Conservation (phyloP, 2,888 invertebrate genomes). For the Protodeltote pygarga region DNA sequence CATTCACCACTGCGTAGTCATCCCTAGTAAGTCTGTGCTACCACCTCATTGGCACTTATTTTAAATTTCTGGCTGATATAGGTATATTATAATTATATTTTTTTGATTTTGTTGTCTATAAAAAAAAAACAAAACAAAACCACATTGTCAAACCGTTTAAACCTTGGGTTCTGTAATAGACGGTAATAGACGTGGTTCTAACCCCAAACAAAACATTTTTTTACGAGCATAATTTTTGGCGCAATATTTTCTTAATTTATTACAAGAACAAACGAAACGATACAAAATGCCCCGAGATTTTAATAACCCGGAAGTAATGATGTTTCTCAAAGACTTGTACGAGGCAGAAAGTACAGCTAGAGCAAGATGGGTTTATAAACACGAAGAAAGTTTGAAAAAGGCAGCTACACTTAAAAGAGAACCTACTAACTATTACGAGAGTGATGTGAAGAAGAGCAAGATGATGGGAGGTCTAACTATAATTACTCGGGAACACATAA, state of each 20-base stretch:
- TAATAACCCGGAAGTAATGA: slow-evolving; percentile 62
- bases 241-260: neutral
- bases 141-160: no score
- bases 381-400: slow-evolving; percentile 53
- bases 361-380: slow-evolving; percentile 61
- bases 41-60: no score
- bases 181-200: no score
- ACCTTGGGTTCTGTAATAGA: no score
- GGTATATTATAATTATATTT: no score
- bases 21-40: no score
- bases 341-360: slow-evolving; percentile 64
- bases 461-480: slow-evolving; percentile 62
- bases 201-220: no score
- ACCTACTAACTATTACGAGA: slow-evolving; percentile 62
- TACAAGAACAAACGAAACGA: neutral
- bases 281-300: slow-evolving; percentile 63
- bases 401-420: slow-evolving; percentile 62
- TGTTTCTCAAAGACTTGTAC: slow-evolving; percentile 63
- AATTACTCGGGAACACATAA: slow-evolving; percentile 59
- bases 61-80: no score
- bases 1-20: no score
- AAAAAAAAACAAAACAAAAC: no score
- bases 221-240: no score
- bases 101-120: no score
- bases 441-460: slow-evolving; percentile 59